These are phyloP conservation scores for Smittia sp. DNA, from an alignment of 2,888 invertebrate genomes.

Conservation along the genomic window DNA sequence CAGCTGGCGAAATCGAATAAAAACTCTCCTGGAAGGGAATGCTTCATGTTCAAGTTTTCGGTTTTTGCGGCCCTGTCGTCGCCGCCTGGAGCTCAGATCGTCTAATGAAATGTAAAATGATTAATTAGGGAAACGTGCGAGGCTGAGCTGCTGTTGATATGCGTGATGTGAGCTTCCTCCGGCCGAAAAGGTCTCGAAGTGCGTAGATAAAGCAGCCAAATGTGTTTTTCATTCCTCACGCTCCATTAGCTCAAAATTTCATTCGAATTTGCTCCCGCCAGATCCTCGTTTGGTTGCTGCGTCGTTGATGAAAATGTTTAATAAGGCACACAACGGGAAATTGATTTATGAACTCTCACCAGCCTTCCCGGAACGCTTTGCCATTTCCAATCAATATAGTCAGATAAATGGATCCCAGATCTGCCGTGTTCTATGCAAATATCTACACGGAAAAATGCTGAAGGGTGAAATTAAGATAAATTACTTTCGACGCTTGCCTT, in stretches of 20 bases:
- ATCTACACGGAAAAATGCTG: neutral
- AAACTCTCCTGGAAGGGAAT: slow-evolving; percentile 10
- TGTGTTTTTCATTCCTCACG: slow-evolving; percentile 18
- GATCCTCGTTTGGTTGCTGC: neutral
- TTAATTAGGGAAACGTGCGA: slow-evolving; percentile 35
- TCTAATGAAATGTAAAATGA: slow-evolving; percentile 36
- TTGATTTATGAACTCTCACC: slow-evolving; percentile 30
- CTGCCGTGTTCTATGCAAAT: neutral
- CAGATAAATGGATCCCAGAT: neutral
- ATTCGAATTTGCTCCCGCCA: neutral
- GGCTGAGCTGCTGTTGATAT: neutral
- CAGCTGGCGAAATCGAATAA: slow-evolving; percentile 22
- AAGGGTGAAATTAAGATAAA: neutral
- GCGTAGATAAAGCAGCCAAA: neutral
- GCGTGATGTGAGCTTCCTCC: neutral
- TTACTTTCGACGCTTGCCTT: neutral
- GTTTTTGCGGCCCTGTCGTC: neutral
- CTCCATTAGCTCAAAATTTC: neutral
- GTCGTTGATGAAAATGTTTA: slow-evolving; percentile 32
- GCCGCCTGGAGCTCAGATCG: neutral
- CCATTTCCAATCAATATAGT: slow-evolving; percentile 8
- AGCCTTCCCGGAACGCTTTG: neutral
- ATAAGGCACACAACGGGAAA: slow-evolving; percentile 35
- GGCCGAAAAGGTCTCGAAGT: too few species aligned
- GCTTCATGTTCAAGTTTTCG: neutral